Base-by-base conservation (phyloP, 2,797 vertebrate species). In the Oophaga sylvatica region DNA sequence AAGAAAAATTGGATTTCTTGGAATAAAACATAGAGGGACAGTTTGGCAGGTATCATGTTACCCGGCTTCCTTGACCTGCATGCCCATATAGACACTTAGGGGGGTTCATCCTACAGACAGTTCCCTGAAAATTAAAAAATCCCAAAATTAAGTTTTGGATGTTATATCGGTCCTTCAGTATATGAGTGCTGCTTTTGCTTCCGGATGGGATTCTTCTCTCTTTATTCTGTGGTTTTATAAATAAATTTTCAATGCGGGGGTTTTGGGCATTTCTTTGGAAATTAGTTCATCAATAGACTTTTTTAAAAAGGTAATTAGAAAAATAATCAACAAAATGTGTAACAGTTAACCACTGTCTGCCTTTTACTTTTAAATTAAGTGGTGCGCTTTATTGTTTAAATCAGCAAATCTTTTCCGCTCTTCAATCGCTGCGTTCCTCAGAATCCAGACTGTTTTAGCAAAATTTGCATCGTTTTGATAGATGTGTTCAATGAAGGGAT, bases 361-460 rank as follows among this genome's bases (percentile, higher is more conserved):
- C 9, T 20, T 8, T 26, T 19, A 9, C 20, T 1, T 20, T 41
- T 29, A n/a, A n/a, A 29, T n/a, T 45, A 22, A 73, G 19, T 10
- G 4, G 1, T 22, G 5, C 45, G 2, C 9, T 75, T 53, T 73
- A 20, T 45, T 22, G 20, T 75, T 48, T 75, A 15, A 91, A 92
- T 62, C 87, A 96, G 95, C 91, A 93, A 95, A 84, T 91, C 94
- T 59, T 95, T 95, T 35, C 94, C 94, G 0, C 91, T 96, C 81
- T 92, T 96, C 90, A 94, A 95, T 91, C 93, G 94, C 63, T 96
- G 95, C 71, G 78, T 96, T 87, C 95, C 95, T 84, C 94, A 92
- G 91, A 95, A 90, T 20, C 89, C 93, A 1, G 93, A 94, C 87
- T 96, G 95, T 86, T 96, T 95, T 88, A 94, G 94, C 80, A n/a